Base-by-base conservation (phyloP, 2,888 invertebrate species). In the Troides helena region DNA sequence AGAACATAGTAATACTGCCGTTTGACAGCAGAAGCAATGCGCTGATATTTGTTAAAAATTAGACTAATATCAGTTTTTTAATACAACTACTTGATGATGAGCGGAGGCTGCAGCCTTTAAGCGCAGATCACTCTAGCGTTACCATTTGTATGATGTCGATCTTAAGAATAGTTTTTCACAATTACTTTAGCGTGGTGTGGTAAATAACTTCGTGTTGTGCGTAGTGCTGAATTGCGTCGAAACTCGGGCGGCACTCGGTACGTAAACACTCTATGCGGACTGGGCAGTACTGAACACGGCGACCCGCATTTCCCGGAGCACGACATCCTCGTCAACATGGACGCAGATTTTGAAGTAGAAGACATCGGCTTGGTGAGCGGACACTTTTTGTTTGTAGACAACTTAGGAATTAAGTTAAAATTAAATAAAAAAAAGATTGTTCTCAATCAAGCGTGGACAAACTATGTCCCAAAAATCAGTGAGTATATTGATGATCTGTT, bases 231-330 rank as follows among this genome's bases (percentile, higher is more conserved):
- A 89, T 86, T 98, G 4, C 95, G 96, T 73, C 94, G 95, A 46
- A 95, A 96, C 77, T 69, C 77, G 0, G 85, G 89, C 39, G 93
- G 94, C 17, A 94, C 94, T 0, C 93, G 94, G 30, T 96, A 97
- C 82, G 95, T 95, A 56, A 96, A 97, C 25, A 95, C 96, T 18
- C 89, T 99, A 50, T 97, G 98, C 86, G 99, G 99, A 0, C 93
- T 99, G 14, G 99, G 99, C 46, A 94, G 90, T 78, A 86, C 95
- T 71, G 87, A 90, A 0, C 74, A 77, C 1, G 92, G 92, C 25
- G 78, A 85, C 62, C 90, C 98, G 0, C 87, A 95, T 67, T 96
- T 95, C 85, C 95, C 95, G 12, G 96, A 97, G 75, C 98, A 98
- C 85, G 99, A 99, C 85, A 93, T 98, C 78, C 95, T 96, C 65